Conservation (phyloP, 2,888 invertebrate species). For the Agrotis puta region DNA sequence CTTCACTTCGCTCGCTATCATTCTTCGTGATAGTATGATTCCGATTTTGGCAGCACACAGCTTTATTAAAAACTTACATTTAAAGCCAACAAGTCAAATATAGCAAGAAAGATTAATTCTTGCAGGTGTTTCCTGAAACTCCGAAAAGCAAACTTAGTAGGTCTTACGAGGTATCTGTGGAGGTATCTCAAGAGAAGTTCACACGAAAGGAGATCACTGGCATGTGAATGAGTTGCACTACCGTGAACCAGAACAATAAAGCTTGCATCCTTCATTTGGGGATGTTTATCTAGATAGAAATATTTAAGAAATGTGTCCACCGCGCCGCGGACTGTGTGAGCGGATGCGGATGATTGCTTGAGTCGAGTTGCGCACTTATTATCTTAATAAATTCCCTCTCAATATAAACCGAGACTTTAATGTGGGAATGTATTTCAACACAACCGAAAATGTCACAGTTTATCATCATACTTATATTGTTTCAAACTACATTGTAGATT, state of each 20-base stretch:
- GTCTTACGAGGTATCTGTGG: background rate
- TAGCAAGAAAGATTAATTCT: background rate
- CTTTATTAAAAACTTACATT: no score
- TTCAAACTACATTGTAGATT: slow-evolving; percentile 4
- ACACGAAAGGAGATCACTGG: background rate
- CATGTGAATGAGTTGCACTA: slow-evolving; percentile 27
- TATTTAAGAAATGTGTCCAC: slow-evolving; percentile 54
- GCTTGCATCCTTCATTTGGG: slow-evolving; percentile 45
- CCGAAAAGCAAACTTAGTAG: background rate
- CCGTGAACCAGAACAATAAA: slow-evolving; percentile 37
- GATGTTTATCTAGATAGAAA: slow-evolving; percentile 48
- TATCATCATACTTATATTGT: slow-evolving; percentile 48
- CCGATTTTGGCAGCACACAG: no score
- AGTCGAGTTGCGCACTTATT: slow-evolving; percentile 74
- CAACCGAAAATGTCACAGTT: slow-evolving; percentile 14
- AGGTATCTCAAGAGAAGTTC: slow-evolving; percentile 9
- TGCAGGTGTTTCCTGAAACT: background rate
- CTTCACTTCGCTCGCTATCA: no score
- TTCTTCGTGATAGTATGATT: no score
- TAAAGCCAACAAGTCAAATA: no score
- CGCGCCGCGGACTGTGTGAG: slow-evolving; percentile 61
- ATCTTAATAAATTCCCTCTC: slow-evolving; percentile 67
- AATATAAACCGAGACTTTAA: slow-evolving; percentile 63
- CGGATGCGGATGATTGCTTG: slow-evolving; percentile 79
- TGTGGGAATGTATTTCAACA: slow-evolving; percentile 64